A percentile compares a stretch with the other conserved stretches of the same genome.
These are phyloP conservation scores for Lepidocyrtoides sp. DNA, from an alignment of 2,888 invertebrate species.

Conservation along the genomic window DNA sequence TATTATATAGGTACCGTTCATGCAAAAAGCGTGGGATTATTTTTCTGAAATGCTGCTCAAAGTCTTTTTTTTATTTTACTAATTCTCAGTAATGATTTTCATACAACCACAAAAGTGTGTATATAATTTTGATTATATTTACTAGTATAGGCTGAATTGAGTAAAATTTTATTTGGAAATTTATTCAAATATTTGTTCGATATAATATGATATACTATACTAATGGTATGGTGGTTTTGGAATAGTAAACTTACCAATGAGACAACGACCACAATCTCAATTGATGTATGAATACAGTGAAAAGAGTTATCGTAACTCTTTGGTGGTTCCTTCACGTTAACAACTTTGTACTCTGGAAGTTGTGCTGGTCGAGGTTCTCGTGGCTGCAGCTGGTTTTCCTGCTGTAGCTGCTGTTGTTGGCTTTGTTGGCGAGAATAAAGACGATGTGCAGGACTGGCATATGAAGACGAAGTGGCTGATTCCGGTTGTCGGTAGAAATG, in stretches of 20 bases:
- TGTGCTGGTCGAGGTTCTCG: constrained; percentile 35
- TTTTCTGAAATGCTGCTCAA: no score
- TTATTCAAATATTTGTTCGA: no score
- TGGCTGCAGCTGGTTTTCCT: constrained; percentile 25
- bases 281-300: constrained; percentile 71
- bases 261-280: constrained; percentile 74
- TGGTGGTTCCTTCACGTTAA: constrained; percentile 63
- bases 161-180: no score
- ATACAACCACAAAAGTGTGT: no score
- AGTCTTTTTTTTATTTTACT: no score
- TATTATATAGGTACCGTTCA: no score
- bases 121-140: no score
- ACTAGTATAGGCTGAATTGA: no score
- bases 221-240: no score
- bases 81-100: no score
- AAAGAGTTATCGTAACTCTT: constrained; percentile 69
- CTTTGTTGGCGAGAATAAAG: background rate
- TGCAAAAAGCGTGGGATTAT: no score
- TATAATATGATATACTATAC: no score
- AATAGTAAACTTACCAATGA: constrained; percentile 69
- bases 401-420: constrained; percentile 8
- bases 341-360: constrained; percentile 59
- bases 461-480: constrained; percentile 57
- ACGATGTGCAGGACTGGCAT: constrained; percentile 63
- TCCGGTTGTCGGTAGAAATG: constrained; percentile 49